Percentiles rank a stretch among this genome's conserved stretches.
Conservation (phyloP, 2,797 vertebrate genomes). For the Hippopotamyrus pictus region DNA sequence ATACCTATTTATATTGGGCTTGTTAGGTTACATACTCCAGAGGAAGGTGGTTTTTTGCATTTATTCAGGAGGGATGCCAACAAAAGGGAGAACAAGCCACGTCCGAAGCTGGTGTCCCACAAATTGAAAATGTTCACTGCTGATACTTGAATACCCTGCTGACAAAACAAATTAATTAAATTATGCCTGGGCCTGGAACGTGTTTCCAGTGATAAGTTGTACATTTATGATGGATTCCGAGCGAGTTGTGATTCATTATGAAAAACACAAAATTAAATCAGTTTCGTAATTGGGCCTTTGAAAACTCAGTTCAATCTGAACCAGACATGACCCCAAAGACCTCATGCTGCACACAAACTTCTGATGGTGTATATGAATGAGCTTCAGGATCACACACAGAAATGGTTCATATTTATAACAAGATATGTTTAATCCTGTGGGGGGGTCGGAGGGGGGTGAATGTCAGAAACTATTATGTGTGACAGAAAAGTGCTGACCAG, state of each 20-base stretch:
- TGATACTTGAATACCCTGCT: not conserved
- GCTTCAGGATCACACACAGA: not conserved
- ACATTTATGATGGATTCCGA: not conserved
- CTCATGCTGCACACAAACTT: not conserved
- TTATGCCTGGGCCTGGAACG: not conserved
- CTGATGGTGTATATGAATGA: not conserved
- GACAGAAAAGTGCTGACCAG: conserved; percentile 10
- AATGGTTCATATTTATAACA: conserved; percentile 13
- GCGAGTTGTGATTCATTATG: not conserved
- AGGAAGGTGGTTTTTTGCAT: not conserved
- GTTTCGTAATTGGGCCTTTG: not conserved
- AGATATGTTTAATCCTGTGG: not conserved
- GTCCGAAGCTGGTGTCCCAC: not conserved
- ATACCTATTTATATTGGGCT: not conserved
- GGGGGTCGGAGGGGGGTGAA: not conserved
- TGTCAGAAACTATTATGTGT: conserved; percentile 12
- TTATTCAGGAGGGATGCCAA: not conserved
- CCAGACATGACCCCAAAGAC: not conserved
- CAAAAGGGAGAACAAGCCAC: not conserved
- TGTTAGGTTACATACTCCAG: not conserved
- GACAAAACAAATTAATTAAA: conserved; percentile 5
- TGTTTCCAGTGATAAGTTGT: not conserved
- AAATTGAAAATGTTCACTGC: conserved; percentile 5
- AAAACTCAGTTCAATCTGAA: not conserved
- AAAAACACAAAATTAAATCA: not conserved